These are phyloP conservation scores for Hirundo rustica DNA, from an alignment of 2,797 vertebrate genomes.

Conservation along the genomic window DNA sequence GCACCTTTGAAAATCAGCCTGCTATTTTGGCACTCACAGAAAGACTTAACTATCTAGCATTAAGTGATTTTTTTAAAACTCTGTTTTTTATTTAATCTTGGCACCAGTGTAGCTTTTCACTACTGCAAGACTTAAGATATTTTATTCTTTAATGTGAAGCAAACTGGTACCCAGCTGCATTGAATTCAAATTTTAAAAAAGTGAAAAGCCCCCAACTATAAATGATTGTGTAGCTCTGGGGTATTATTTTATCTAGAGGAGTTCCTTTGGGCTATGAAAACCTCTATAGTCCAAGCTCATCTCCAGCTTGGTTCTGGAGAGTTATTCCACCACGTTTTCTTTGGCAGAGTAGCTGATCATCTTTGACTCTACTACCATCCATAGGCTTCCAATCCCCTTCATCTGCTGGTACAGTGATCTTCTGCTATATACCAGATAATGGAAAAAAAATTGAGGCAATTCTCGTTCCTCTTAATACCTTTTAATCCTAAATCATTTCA, in stretches of 20 bases:
- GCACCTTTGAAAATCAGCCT: slow-evolving; percentile 40
- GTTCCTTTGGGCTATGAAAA: background rate
- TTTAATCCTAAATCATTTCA: background rate
- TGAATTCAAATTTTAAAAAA: background rate
- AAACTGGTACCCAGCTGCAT: background rate
- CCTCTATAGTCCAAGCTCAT: background rate
- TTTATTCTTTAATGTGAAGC: background rate
- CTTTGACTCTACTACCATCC: background rate
- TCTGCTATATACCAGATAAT: background rate
- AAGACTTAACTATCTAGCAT: background rate
- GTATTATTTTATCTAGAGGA: background rate
- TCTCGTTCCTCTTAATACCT: background rate
- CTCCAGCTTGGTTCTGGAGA: background rate
- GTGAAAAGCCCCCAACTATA: background rate
- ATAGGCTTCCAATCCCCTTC: background rate
- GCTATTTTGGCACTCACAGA: slow-evolving; percentile 4
- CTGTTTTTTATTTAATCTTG: background rate
- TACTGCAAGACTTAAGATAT: background rate
- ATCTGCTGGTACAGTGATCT: background rate
- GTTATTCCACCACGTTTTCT: background rate
- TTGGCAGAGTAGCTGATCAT: background rate
- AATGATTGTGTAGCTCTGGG: background rate
- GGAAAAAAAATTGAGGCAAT: background rate
- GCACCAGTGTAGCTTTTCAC: background rate
- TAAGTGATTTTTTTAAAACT: background rate